These are phyloP conservation scores for Acrossocheilus wenchowensis DNA, from an alignment of 2,797 vertebrate genomes.

Conservation along the genomic window DNA sequence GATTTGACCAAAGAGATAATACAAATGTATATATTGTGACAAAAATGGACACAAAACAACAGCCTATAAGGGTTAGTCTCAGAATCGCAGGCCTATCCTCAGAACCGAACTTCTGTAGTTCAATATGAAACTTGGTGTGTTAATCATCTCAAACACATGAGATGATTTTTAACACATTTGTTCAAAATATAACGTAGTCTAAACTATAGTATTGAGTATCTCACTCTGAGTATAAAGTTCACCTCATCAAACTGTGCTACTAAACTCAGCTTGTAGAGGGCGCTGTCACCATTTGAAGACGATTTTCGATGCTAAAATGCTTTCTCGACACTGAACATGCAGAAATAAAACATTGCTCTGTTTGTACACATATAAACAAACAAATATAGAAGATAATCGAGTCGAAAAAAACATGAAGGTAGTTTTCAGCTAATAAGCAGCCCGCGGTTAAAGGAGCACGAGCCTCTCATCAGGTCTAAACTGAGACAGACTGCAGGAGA, in stretches of 20 bases:
- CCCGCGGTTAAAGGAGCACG: not conserved
- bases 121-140: not conserved
- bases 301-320: too few species aligned
- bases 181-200: not conserved
- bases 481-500: not conserved
- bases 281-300: not conserved
- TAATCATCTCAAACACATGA: not conserved
- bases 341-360: not conserved
- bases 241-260: not conserved
- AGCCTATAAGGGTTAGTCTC: too few species aligned
- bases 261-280: not conserved
- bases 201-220: too few species aligned
- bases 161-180: not conserved
- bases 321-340: not conserved
- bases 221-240: not conserved
- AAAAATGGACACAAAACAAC: not conserved
- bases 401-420: not conserved
- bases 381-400: not conserved
- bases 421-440: not conserved
- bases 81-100: not conserved
- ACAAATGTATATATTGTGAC: not conserved
- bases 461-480: not conserved
- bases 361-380: not conserved
- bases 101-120: not conserved
- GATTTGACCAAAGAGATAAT: not conserved